Base-by-base conservation (phyloP, 2,888 invertebrate species). In the Spialia ferax region DNA sequence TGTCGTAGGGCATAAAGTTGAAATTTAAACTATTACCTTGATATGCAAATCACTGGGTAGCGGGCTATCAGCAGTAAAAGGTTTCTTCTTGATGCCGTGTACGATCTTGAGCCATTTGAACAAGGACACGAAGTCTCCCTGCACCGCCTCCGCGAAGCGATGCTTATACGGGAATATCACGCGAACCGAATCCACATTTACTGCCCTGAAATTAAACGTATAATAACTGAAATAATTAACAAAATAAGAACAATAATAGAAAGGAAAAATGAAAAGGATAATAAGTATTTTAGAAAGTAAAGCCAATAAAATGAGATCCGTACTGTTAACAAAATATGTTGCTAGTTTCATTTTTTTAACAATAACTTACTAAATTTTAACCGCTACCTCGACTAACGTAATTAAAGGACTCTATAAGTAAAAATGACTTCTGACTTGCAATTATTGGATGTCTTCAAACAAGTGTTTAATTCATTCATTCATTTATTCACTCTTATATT, bases 41-140 rank as follows among this genome's bases (percentile, higher is more conserved):
- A 99, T 97, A 63, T 97, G 95, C 75, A 99, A 90, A 93, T 99
- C 99, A 72, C 97, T 96, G 0, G 99, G 98, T 63, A 99, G 85
- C 0, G 96, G 96, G 23, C 96, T 96, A 64, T 96, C 95, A 0
- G 90, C 87, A 0, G 96, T 96, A 79, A 97, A 96, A 0, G 96
- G 95, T 60, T 95, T 95, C 82, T 96, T 96, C 82, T 95, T 94
- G 56, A 95, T 88, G 52, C 94, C 95, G 83, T 99, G 99, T 11
- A 98, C 95, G 70, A 97, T 88, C 86, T 98, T 99, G 64, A 99
- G 87, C 99, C 99, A 99, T 85, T 99, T 99, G 80, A 97, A 96
- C 32, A 98, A 94, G 0, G 98, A 97, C n/a, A 99, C 95, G 69
- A 98, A 96, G 81, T 98, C 97, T 73, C 97, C 97, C 81, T 97